Base-by-base conservation (phyloP, 2,797 vertebrate genomes). In the Taeniopygia guttata region DNA sequence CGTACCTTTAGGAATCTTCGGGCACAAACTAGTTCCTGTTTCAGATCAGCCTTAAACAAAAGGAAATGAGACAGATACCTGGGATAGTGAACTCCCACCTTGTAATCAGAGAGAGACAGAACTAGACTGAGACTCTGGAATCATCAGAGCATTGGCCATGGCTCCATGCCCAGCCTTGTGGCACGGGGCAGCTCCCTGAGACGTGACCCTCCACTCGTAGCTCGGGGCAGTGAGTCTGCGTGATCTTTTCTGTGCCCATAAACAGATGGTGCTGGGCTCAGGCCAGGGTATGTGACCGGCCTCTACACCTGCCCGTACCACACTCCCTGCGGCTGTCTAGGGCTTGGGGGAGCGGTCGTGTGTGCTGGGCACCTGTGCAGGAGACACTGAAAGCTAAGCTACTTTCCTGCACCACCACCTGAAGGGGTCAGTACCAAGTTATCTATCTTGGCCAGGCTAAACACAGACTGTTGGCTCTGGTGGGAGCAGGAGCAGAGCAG, bases 221-320 rank as follows among this genome's bases (percentile, higher is more conserved):
- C 83, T 82, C 43, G 69, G 91, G 62, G 87, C 83, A 62, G 42
- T 12, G 30, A 93, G 54, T 21, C 79, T 86, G 91, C 1, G 0
- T 77, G 68, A 67, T 87, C 74, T 73, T 38, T 29, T 38, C 70
- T 76, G n/a, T 48, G 9, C 38, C 23, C 7, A 2, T 72, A 84
- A 75, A 74, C 96, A 95, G 96, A 96, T 95, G 95, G 76, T 7
- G 4, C 76, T 93, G 87, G 79, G 46, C 51, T 73, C 40, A 34
- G 0, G 26, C 69, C 83, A 72, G 16, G 5, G 4, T 49, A 9
- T 66, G 12, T 2, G 2, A 55, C 25, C 0, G 0, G 54, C 62
- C 70, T 72, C 76, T 83, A 58, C 59, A 62, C 49, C 63, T 88
- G 80, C 62, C 84, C 62, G 94, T 1, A 0, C 66, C 45, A 23